A percentile compares a stretch with the other conserved stretches of the same genome.
Evolutionary conservation across 2,113 vertebrate species (phyloP).

Genomic region (Brachionichthys hirsutus): DNA sequence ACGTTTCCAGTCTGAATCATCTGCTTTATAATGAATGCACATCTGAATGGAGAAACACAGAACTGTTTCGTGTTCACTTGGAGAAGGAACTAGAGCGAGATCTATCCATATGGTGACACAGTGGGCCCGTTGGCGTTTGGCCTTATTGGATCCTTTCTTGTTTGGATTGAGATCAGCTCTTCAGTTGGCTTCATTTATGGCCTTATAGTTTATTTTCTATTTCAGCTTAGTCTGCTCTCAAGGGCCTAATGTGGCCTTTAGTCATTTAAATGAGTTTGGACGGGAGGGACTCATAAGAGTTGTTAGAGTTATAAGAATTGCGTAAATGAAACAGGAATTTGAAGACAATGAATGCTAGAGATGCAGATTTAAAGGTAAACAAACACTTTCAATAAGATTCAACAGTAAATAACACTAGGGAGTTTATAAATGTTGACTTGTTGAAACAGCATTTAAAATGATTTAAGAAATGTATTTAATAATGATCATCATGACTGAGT

Average conservation of each 20-base stretch:
- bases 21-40: slow-evolving; percentile 24
- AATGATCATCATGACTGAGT: no score
- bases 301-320: no score
- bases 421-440: no score
- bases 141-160: slow-evolving; percentile 70
- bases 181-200: slow-evolving; percentile 54
- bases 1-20: slow-evolving; percentile 26
- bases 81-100: slow-evolving; percentile 30
- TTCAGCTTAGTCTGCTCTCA: slow-evolving; percentile 16
- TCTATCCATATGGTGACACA: slow-evolving; percentile 77
- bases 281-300: no score
- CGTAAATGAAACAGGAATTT: no score
- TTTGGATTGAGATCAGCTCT: slow-evolving; percentile 71
- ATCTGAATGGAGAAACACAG: neutral
- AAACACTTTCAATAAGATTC: no score
- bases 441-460: no score
- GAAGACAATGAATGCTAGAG: no score
- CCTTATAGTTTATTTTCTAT: slow-evolving; percentile 43
- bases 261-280: no score
- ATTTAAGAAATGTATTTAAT: no score
- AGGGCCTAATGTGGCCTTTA: slow-evolving; percentile 1
- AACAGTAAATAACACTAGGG: no score
- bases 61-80: slow-evolving; percentile 10
- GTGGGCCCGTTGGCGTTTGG: slow-evolving; percentile 73
- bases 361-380: no score